These are phyloP conservation scores for Diadegma fenestrale DNA, from an alignment of 2,888 invertebrate genomes.

Conservation along the genomic window DNA sequence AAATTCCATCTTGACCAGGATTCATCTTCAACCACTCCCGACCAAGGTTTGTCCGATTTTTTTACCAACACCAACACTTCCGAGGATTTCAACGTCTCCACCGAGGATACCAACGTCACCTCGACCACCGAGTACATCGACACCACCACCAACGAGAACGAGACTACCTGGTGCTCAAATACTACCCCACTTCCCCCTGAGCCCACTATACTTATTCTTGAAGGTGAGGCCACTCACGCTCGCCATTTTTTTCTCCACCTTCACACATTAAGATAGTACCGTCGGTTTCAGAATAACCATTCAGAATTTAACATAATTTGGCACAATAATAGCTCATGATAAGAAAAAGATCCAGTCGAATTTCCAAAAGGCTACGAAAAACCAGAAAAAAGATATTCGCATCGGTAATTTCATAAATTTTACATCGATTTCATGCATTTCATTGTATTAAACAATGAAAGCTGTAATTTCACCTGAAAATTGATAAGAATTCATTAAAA, in stretches of 20 bases:
- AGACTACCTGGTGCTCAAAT: conserved; percentile 82
- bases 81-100: conserved; percentile 31
- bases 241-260: conserved; percentile 19
- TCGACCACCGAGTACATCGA: conserved; percentile 68
- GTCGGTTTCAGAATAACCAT: too few relatives aligned
- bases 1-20: neutral
- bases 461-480: too few relatives aligned
- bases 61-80: conserved; percentile 67
- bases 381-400: too few relatives aligned
- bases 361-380: too few relatives aligned
- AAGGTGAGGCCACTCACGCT: conserved; percentile 88
- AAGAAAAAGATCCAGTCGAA: too few relatives aligned
- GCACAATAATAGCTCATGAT: too few relatives aligned
- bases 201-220: conserved; percentile 92
- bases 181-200: conserved; percentile 87
- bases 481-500: too few relatives aligned
- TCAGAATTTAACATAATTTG: too few relatives aligned
- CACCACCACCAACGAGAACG: conserved; percentile 74
- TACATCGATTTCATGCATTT: too few relatives aligned
- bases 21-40: conserved; percentile 12
- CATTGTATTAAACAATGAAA: too few relatives aligned
- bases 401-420: too few relatives aligned
- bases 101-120: conserved; percentile 48
- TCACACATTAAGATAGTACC: neutral
- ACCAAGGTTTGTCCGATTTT: conserved; percentile 68